A percentile compares a stretch with the other conserved stretches of the same genome.
These are phyloP conservation scores for Andrena bucephala DNA, from an alignment of 2,888 invertebrate genomes.

Conservation along the genomic window DNA sequence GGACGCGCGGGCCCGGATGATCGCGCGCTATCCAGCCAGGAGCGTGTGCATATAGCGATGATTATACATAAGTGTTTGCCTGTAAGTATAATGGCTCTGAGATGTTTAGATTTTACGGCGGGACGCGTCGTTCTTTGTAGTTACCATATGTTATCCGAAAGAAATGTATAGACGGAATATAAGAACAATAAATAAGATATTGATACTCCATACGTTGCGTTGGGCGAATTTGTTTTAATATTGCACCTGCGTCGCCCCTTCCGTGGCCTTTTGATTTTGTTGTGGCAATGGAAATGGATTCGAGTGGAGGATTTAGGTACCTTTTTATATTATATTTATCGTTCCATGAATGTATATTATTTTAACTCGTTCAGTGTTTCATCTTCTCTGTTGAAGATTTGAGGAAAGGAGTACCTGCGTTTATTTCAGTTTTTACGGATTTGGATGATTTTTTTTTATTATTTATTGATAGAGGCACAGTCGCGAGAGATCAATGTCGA, in stretches of 20 bases:
- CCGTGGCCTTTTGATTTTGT: too few relatives aligned
- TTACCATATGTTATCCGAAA: conserved; percentile 73
- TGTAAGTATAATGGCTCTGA: conserved; percentile 70
- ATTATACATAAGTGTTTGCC: conserved; percentile 68
- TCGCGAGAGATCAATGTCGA: too few relatives aligned
- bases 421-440: too few relatives aligned
- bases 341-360: too few relatives aligned
- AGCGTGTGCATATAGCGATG: conserved; percentile 41
- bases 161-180: conserved; percentile 73
- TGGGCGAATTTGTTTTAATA: neutral
- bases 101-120: conserved; percentile 66
- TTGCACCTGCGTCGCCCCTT: too few relatives aligned
- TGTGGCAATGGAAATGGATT: neutral
- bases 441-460: too few relatives aligned
- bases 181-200: conserved; percentile 73
- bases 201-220: conserved; percentile 66
- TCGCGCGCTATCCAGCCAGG: neutral
- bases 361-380: too few relatives aligned
- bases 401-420: too few relatives aligned
- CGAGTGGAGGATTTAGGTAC: neutral
- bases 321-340: neutral
- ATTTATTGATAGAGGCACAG: too few relatives aligned
- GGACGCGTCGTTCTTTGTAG: conserved; percentile 67
- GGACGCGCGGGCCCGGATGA: too few relatives aligned
- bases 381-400: too few relatives aligned